Conservation (phyloP, 2,113 vertebrate species). For the Thunnus maccoyii region DNA sequence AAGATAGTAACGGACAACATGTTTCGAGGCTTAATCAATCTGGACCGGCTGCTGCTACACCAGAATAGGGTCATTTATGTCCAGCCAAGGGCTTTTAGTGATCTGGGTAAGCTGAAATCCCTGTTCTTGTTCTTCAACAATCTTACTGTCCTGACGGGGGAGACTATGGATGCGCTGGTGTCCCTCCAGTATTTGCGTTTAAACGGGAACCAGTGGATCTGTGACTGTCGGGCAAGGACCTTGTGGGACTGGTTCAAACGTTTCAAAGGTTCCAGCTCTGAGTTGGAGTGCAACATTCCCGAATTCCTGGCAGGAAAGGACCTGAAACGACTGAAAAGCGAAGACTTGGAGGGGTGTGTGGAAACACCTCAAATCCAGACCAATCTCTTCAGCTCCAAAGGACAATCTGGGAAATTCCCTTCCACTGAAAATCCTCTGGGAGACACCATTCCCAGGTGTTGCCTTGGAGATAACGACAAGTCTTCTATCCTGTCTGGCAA, state of each 20-base stretch:
- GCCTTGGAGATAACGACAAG: constrained; percentile 92
- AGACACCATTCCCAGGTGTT: constrained; percentile 88
- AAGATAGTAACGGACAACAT: constrained; percentile 93
- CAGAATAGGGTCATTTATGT: constrained; percentile 92
- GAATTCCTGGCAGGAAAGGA: constrained; percentile 88
- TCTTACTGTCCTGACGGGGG: constrained; percentile 90
- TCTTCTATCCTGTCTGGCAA: constrained; percentile 93
- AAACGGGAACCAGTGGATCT: constrained; percentile 98
- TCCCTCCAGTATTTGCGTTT: constrained; percentile 96
- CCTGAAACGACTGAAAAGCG: constrained; percentile 89
- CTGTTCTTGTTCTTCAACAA: constrained; percentile 98
- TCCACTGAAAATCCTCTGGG: constrained; percentile 84
- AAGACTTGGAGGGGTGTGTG: constrained; percentile 91
- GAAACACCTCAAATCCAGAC: constrained; percentile 89
- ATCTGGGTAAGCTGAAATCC: constrained; percentile 94
- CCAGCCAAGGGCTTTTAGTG: constrained; percentile 90
- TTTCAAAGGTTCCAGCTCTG: constrained; percentile 96
- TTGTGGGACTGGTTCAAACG: constrained; percentile 98
- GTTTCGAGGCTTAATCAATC: constrained; percentile 91
- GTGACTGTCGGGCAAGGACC: constrained; percentile 94
- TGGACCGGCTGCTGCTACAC: constrained; percentile 95
- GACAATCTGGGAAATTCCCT: constrained; percentile 84
- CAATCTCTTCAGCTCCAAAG: constrained; percentile 88
- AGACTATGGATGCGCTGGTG: constrained; percentile 91
- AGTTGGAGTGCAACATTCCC: constrained; percentile 92